Conservation (phyloP, 2,888 invertebrate genomes). For the Polyommatus icarus region DNA sequence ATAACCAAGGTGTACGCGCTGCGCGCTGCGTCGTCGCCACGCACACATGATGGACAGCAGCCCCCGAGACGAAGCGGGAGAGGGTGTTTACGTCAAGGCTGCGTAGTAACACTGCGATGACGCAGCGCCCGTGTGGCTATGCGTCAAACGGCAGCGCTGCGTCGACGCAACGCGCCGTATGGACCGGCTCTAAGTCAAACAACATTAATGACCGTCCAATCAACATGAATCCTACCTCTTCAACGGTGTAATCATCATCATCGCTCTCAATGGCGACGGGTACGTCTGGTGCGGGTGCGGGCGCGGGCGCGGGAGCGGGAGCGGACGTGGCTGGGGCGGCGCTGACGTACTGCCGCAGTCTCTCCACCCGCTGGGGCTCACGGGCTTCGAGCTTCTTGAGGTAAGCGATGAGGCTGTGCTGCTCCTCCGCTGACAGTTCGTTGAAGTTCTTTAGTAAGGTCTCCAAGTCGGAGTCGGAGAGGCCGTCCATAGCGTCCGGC, state of each 20-base stretch:
- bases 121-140: too few species aligned
- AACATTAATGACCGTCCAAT: too few species aligned
- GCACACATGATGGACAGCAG: too few species aligned
- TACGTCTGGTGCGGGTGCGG: constrained; percentile 17
- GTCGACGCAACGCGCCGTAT: too few species aligned
- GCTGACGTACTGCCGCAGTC: constrained; percentile 87
- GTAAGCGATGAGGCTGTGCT: constrained; percentile 90
- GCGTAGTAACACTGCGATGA: too few species aligned
- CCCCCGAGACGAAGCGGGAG: too few species aligned
- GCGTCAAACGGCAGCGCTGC: too few species aligned
- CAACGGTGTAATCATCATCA: constrained; percentile 91
- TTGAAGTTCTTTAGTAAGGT: constrained; percentile 88
- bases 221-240: constrained; percentile 77
- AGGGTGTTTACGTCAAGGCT: too few species aligned
- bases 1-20: too few species aligned
- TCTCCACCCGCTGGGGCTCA: constrained; percentile 88
- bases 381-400: constrained; percentile 89
- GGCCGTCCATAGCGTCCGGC: constrained; percentile 83
- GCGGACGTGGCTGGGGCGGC: constrained; percentile 50
- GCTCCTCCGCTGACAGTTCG: constrained; percentile 89
- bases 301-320: constrained; percentile 26
- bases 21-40: too few species aligned
- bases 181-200: too few species aligned
- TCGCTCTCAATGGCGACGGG: constrained; percentile 79
- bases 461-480: constrained; percentile 90